These are phyloP conservation scores for Aphidius colemani DNA, from an alignment of 2,888 invertebrate genomes.

Conservation along the genomic window DNA sequence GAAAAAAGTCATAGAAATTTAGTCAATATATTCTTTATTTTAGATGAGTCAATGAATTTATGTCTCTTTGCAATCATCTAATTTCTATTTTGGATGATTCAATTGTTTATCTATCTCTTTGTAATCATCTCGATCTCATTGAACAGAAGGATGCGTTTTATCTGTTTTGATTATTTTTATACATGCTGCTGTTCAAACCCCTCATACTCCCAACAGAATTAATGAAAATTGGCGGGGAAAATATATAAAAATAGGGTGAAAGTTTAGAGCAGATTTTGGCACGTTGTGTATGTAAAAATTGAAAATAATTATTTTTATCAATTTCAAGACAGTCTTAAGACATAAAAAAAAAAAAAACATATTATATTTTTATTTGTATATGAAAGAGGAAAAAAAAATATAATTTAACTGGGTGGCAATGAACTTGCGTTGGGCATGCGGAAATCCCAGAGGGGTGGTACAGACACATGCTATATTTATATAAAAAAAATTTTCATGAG, in stretches of 20 bases:
- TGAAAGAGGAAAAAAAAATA: constrained; percentile 9
- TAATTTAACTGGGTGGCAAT: constrained; percentile 16
- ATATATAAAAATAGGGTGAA: constrained; percentile 17
- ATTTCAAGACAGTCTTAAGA: background rate
- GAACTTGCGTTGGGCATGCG: constrained; percentile 14
- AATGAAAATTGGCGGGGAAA: constrained; percentile 2
- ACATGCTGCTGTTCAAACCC: background rate
- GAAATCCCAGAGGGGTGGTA: constrained; percentile 17
- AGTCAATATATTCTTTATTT: no score
- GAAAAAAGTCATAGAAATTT: no score
- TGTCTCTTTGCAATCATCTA: no score
- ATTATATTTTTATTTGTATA: background rate
- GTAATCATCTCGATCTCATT: constrained; percentile 16
- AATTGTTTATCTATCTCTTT: no score
- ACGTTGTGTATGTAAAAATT: constrained; percentile 15
- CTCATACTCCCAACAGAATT: background rate
- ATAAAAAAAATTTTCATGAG: no score
- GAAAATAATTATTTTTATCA: background rate
- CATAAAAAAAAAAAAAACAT: background rate
- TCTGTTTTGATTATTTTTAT: background rate
- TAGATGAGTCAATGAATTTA: no score
- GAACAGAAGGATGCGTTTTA: no score
- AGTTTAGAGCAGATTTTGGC: constrained; percentile 20
- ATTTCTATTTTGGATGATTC: no score
- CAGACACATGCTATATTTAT: no score